Percentiles rank a stretch among this genome's conserved stretches.
Conservation (phyloP, 2,797 vertebrate species). For the Sebastes aleutianus region DNA sequence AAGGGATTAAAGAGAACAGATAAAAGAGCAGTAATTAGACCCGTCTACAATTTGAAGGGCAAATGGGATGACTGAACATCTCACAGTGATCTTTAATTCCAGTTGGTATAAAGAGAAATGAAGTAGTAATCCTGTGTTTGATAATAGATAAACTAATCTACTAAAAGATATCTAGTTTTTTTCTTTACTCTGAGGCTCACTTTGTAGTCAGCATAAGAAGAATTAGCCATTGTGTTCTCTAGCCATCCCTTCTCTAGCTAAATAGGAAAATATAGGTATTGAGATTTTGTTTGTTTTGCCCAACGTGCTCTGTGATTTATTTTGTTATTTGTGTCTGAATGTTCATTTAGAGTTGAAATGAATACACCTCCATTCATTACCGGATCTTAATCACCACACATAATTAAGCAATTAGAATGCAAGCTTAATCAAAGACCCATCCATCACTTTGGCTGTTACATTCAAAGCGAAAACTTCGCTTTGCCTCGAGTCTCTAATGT, state of each 20-base stretch:
- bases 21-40: neutral
- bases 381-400: constrained; percentile 22
- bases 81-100: neutral
- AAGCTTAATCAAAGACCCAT: constrained; percentile 34
- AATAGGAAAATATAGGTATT: neutral
- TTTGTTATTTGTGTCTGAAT: neutral
- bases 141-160: neutral
- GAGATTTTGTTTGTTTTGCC: neutral
- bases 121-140: neutral
- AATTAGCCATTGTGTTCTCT: neutral
- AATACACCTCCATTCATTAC: constrained; percentile 1
- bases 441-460: neutral
- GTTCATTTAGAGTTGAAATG: constrained; percentile 23
- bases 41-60: neutral
- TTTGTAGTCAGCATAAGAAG: neutral
- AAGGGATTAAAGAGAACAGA: neutral
- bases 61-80: neutral
- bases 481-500: neutral
- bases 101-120: neutral
- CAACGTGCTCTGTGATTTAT: neutral
- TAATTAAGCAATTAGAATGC: constrained; percentile 55
- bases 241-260: neutral
- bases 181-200: neutral
- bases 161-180: neutral
- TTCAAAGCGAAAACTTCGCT: neutral